Conservation (phyloP, 2,888 invertebrate genomes). For the Incurvaria masculella region DNA sequence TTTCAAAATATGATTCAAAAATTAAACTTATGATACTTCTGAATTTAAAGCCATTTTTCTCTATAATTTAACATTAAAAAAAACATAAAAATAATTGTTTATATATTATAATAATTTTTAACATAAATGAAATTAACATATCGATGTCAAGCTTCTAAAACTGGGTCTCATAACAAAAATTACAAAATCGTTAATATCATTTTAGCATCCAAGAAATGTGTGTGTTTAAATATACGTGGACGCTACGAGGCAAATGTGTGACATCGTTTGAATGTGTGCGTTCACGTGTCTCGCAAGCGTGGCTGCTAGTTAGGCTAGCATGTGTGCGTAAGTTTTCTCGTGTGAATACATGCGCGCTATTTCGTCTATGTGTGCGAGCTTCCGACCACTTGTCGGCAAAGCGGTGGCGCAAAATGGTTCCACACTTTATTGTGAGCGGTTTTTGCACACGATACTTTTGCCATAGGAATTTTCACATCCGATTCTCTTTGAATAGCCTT, state of each 20-base stretch:
- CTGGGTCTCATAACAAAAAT: too few species aligned
- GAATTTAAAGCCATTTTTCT: too few species aligned
- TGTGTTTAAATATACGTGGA: too few species aligned
- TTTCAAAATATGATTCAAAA: too few species aligned
- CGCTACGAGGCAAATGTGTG: too few species aligned
- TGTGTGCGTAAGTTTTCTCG: conserved; percentile 28
- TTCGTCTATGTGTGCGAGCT: not conserved
- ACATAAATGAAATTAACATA: not conserved
- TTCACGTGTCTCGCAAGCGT: conserved; percentile 16
- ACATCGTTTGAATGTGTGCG: conserved; percentile 20
- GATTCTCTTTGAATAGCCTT: conserved; percentile 42
- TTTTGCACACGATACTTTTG: conserved; percentile 11
- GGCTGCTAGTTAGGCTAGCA: too few species aligned
- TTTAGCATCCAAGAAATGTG: too few species aligned
- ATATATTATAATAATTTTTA: not conserved
- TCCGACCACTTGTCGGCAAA: not conserved
- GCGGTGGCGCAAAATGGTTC: not conserved
- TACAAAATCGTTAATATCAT: too few species aligned
- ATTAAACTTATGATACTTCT: too few species aligned
- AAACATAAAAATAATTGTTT: not conserved
- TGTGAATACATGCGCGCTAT: not conserved
- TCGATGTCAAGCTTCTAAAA: too few species aligned
- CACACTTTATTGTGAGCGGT: too few species aligned
- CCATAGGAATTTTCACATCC: conserved; percentile 53
- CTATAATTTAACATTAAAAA: too few species aligned